These are phyloP conservation scores for Uropetala carovei DNA, from an alignment of 2,888 invertebrate species.

Conservation along the genomic window DNA sequence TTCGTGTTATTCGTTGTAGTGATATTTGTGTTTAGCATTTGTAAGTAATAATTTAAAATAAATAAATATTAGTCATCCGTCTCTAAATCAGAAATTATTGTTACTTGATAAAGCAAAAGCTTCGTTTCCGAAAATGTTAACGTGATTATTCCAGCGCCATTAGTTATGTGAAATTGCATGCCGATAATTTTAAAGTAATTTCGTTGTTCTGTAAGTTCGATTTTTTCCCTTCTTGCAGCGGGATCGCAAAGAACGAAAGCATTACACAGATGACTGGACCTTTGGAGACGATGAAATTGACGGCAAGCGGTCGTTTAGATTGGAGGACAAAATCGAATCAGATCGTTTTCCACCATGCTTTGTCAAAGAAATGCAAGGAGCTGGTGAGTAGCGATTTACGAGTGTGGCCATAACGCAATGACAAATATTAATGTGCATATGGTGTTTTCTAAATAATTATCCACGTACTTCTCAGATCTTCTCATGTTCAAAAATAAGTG, in stretches of 20 bases:
- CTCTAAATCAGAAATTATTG: too few relatives aligned
- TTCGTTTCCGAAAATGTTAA: too few relatives aligned
- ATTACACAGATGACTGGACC: conserved; percentile 95
- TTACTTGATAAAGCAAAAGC: too few relatives aligned
- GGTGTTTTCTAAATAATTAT: too few relatives aligned
- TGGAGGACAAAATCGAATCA: conserved; percentile 93
- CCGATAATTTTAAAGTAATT: too few relatives aligned
- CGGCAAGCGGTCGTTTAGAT: conserved; percentile 89
- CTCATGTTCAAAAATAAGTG: neutral
- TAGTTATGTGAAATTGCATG: too few relatives aligned
- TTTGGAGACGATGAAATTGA: conserved; percentile 91
- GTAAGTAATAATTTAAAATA: too few relatives aligned
- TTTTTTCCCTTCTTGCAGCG: conserved; percentile 78
- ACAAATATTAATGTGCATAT: neutral
- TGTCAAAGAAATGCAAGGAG: conserved; percentile 91
- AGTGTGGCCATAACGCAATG: neutral
- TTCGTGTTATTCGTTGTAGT: too few relatives aligned
- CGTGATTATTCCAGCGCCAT: too few relatives aligned
- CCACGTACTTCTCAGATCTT: too few relatives aligned
- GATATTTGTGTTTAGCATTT: too few relatives aligned
- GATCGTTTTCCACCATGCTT: conserved; percentile 87
- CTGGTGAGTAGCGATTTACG: conserved; percentile 73
- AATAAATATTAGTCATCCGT: too few relatives aligned
- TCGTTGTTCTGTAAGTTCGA: neutral
- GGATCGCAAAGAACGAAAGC: conserved; percentile 93